phyloP scores from a whole-genome alignment of 2,888 invertebrate genomes.

The Bombyx huttoni region DNA sequence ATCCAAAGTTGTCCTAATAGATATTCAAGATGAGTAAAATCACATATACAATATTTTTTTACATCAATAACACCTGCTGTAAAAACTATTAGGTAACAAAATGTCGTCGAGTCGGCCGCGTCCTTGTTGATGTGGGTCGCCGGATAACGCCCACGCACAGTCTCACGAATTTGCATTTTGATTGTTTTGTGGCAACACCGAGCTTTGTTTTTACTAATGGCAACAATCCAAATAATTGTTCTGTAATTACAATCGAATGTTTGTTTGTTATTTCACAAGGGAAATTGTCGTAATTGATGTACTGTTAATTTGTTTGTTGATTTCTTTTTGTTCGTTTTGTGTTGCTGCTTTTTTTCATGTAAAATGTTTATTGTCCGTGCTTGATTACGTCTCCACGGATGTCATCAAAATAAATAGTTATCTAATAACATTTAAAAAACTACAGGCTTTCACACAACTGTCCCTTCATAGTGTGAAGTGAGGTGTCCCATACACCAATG shows the following conservation, averaged over 20 bases:
- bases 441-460: too few species aligned
- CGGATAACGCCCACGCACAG: constrained; percentile 55
- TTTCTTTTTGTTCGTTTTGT: neutral
- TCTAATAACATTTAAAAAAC: too few species aligned
- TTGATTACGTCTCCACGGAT: too few species aligned
- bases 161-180: constrained; percentile 59
- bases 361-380: too few species aligned
- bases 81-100: constrained; percentile 16
- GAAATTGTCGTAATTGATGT: neutral
- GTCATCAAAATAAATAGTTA: too few species aligned
- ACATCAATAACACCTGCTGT: constrained; percentile 6
- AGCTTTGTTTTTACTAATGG: constrained; percentile 29
- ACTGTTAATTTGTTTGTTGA: neutral
- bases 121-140: constrained; percentile 66
- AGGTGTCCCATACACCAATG: too few species aligned
- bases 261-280: constrained; percentile 18
- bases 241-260: constrained; percentile 31
- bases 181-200: constrained; percentile 33
- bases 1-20: too few species aligned
- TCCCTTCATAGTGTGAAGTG: too few species aligned
- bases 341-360: too few species aligned
- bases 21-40: too few species aligned
- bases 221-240: constrained; percentile 48
- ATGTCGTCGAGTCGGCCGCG: constrained; percentile 38
- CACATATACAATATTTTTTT: too few species aligned